phyloP scores from a whole-genome alignment of 1,140 invertebrate genomes.

The Belonocnema kinseyi region DNA sequence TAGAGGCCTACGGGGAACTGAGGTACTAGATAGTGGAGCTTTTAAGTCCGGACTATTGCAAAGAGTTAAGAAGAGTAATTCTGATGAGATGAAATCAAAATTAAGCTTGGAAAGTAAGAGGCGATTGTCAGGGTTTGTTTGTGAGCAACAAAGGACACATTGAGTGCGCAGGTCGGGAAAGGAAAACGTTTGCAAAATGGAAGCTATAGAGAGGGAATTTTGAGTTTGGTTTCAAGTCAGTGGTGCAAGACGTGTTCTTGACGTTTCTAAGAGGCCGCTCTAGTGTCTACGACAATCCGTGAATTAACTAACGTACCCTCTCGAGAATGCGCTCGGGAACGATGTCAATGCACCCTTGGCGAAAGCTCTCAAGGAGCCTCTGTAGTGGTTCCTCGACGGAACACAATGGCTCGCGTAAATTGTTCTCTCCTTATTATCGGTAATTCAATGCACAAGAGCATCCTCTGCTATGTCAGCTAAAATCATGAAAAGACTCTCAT shows the following conservation, averaged over 20 bases:
- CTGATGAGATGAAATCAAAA: not conserved
- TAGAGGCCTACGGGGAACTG: not conserved
- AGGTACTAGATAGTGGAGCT: not conserved
- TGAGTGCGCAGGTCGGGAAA: constrained; percentile 48
- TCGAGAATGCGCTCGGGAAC: constrained; percentile 42
- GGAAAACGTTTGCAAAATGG: constrained; percentile 40
- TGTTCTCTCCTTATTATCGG: constrained; percentile 56
- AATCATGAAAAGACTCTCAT: constrained; percentile 31
- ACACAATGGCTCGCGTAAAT: constrained; percentile 58
- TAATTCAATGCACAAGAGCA: constrained; percentile 49
- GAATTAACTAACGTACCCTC: constrained; percentile 62
- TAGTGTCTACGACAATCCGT: constrained; percentile 48
- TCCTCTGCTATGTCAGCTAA: constrained; percentile 34
- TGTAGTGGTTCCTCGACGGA: constrained; percentile 41
- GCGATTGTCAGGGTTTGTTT: constrained; percentile 44
- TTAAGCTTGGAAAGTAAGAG: constrained; percentile 4
- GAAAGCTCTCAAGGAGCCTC: constrained; percentile 43
- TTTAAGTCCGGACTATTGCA: not conserved
- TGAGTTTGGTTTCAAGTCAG: constrained; percentile 48
- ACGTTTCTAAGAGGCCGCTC: constrained; percentile 54
- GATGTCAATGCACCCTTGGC: constrained; percentile 57
- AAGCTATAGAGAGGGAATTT: constrained; percentile 45
- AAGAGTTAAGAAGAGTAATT: not conserved
- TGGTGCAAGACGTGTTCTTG: constrained; percentile 54
- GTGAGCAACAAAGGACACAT: not conserved